Evolutionary conservation across 2,888 invertebrate genomes (phyloP).

Genomic region (Cremastobaeus sp.): DNA sequence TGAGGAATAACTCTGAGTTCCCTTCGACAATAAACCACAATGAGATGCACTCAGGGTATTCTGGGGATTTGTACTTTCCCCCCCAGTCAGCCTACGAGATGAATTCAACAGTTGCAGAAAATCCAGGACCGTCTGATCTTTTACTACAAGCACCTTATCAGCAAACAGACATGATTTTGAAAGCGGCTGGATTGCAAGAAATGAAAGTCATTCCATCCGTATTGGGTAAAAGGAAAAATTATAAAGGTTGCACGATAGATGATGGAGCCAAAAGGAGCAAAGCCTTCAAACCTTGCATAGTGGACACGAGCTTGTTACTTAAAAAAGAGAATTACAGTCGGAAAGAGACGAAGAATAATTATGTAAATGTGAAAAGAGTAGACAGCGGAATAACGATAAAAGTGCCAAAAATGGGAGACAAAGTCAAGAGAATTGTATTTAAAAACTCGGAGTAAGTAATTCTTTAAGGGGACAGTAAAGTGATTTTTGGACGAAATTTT

Average conservation of each 20-base stretch:
- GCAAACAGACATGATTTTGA: slow-evolving; percentile 59
- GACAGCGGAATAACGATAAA: slow-evolving; percentile 70
- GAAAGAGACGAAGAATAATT: slow-evolving; percentile 61
- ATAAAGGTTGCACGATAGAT: slow-evolving; percentile 67
- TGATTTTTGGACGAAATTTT: no score
- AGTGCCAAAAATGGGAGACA: slow-evolving; percentile 60
- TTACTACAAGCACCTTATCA: slow-evolving; percentile 62
- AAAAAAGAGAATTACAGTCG: slow-evolving; percentile 17
- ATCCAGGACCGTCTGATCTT: slow-evolving; percentile 8
- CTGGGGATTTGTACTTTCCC: not conserved
- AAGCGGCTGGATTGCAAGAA: slow-evolving; percentile 23
- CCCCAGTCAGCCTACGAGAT: not conserved
- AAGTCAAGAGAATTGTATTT: slow-evolving; percentile 70
- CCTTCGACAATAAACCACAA: not conserved
- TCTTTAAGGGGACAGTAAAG: no score
- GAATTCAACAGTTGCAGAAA: not conserved
- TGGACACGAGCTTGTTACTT: slow-evolving; percentile 65
- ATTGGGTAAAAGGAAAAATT: slow-evolving; percentile 68
- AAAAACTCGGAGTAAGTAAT: slow-evolving; percentile 68
- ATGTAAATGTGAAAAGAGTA: slow-evolving; percentile 69
- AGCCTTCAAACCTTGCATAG: slow-evolving; percentile 67
- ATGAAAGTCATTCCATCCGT: slow-evolving; percentile 1
- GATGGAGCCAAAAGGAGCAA: slow-evolving; percentile 45
- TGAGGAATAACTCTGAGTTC: not conserved
- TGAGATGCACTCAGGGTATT: not conserved